These are phyloP conservation scores for Andrena flavipes DNA, from an alignment of 2,888 invertebrate genomes.

Conservation along the genomic window DNA sequence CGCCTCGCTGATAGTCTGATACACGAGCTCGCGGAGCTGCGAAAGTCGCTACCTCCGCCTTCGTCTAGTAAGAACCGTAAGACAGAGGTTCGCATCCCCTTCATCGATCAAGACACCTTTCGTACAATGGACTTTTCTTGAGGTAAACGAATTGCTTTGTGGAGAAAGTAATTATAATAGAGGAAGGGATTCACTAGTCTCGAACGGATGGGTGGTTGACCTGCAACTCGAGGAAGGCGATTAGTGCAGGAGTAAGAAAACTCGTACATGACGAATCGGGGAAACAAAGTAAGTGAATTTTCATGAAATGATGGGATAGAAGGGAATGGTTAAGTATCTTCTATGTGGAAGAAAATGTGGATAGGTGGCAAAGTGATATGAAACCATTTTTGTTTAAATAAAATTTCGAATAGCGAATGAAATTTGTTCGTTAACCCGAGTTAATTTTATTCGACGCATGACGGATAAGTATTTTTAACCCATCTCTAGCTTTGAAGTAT, in stretches of 20 bases:
- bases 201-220: not conserved
- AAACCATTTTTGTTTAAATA: no score
- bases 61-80: not conserved
- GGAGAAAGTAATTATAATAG: not conserved
- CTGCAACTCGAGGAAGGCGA: not conserved
- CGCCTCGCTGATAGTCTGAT: conserved; percentile 12
- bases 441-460: no score
- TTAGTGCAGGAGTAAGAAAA: not conserved
- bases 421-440: no score
- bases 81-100: conserved; percentile 7
- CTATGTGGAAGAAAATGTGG: no score
- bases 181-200: not conserved
- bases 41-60: conserved; percentile 3
- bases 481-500: no score
- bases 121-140: not conserved
- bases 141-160: not conserved
- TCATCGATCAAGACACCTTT: not conserved
- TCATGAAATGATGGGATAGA: no score
- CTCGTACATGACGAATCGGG: not conserved
- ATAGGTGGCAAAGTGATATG: no score
- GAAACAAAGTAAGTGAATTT: no score
- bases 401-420: no score
- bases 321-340: no score
- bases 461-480: no score
- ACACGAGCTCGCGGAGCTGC: conserved; percentile 13